A percentile compares a stretch with the other conserved stretches of the same genome.
phyloP scores from a whole-genome alignment of 30 jellyfish, hydroid and myxozoan species.

The Hydractinia symbiolongicarpus region DNA sequence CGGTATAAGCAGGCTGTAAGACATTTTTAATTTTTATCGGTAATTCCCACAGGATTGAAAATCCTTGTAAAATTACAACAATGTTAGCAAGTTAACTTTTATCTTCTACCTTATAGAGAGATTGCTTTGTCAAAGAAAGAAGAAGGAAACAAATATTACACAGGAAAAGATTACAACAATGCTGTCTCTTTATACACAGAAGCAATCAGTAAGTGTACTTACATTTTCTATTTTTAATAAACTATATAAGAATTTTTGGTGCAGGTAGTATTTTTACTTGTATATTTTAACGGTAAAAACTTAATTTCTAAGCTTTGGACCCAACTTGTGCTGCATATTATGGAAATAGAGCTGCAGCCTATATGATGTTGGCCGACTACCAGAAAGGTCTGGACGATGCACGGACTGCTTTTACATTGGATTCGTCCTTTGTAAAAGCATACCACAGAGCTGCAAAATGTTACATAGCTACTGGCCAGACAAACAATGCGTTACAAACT shows the following conservation, averaged over 20 bases:
- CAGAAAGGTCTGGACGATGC: slow-evolving; percentile 83
- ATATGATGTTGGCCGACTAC: slow-evolving; percentile 63
- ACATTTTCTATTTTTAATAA: neutral
- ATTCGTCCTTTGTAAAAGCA: slow-evolving; percentile 62
- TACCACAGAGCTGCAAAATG: slow-evolving; percentile 87
- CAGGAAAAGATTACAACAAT: slow-evolving; percentile 53
- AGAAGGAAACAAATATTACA: slow-evolving; percentile 87
- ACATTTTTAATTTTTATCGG: too few species aligned
- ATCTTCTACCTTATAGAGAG: slow-evolving; percentile 34
- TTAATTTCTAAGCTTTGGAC: slow-evolving; percentile 47
- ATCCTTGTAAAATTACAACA: too few species aligned
- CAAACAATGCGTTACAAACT: slow-evolving; percentile 39
- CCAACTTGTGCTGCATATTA: slow-evolving; percentile 86
- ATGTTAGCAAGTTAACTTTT: too few species aligned
- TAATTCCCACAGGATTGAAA: too few species aligned
- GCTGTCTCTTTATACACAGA: slow-evolving; percentile 80
- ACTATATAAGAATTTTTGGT: neutral
- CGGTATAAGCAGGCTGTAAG: too few species aligned
- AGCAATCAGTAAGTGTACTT: slow-evolving; percentile 71
- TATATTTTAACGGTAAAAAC: neutral
- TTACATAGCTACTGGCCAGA: slow-evolving; percentile 75
- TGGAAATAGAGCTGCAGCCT: slow-evolving; percentile 95
- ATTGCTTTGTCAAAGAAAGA: slow-evolving; percentile 79
- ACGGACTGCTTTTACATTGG: slow-evolving; percentile 46
- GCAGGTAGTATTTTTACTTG: neutral